phyloP scores from a whole-genome alignment of 2,797 vertebrate species.

The Rhinophrynus dorsalis region DNA sequence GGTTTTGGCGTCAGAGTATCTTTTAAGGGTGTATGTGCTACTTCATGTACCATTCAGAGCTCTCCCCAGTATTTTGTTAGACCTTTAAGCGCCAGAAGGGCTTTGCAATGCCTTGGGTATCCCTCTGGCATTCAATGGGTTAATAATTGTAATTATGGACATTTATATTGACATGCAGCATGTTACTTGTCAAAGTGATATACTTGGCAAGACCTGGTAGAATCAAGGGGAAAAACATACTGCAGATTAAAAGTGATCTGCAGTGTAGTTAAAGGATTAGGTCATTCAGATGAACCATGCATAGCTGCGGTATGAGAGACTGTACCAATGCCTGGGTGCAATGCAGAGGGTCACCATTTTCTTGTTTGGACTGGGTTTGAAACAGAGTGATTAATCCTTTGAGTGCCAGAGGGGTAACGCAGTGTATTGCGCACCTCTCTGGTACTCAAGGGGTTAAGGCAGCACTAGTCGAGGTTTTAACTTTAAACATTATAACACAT shows the following conservation, averaged over 20 bases:
- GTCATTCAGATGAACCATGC: background rate
- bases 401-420: too few species aligned
- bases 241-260: slow-evolving; percentile 30
- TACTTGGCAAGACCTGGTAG: slow-evolving; percentile 22
- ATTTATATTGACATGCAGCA: background rate
- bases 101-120: too few species aligned
- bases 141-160: slow-evolving; percentile 1
- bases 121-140: too few species aligned
- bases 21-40: too few species aligned
- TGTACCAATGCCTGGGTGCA: background rate
- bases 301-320: background rate
- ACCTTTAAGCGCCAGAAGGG: background rate
- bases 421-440: too few species aligned
- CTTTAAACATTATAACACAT: too few species aligned
- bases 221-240: slow-evolving; percentile 4
- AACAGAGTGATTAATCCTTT: too few species aligned
- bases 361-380: too few species aligned
- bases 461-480: too few species aligned
- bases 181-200: slow-evolving; percentile 16
- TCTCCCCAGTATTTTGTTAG: background rate
- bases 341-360: background rate
- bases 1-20: too few species aligned
- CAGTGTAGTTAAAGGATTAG: background rate
- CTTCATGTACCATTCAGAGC: too few species aligned
- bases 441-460: too few species aligned